These are phyloP conservation scores for Conus betulinus DNA, from an alignment of 1,140 invertebrate species.

Conservation along the genomic window DNA sequence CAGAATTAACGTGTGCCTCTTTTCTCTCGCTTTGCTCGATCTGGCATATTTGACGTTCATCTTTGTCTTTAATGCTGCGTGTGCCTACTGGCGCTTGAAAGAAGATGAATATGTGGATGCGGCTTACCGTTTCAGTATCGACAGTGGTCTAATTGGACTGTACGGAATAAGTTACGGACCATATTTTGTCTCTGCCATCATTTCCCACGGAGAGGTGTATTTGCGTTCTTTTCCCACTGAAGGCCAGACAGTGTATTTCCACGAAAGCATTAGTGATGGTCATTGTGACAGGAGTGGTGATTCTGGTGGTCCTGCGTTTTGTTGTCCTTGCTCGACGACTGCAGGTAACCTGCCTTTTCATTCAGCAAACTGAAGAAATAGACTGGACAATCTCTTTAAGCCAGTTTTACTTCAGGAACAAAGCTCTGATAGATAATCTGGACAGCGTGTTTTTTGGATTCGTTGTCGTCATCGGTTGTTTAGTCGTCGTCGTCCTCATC, in stretches of 20 bases:
- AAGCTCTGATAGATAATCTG: not conserved
- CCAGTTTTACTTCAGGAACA: not conserved
- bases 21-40: not conserved
- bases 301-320: not conserved
- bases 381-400: not conserved
- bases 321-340: not conserved
- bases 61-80: not conserved
- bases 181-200: not conserved
- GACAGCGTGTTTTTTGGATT: too few species aligned
- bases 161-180: not conserved
- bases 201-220: not conserved
- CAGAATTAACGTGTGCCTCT: slow-evolving; percentile 21
- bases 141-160: not conserved
- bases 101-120: not conserved
- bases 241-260: not conserved
- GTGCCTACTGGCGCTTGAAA: not conserved
- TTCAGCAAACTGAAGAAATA: not conserved
- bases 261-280: not conserved
- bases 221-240: not conserved
- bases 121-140: not conserved
- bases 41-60: not conserved
- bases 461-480: too few species aligned
- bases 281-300: not conserved
- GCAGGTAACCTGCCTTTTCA: not conserved
- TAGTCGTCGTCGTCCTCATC: not conserved